These are phyloP conservation scores for Crenichthys baileyi DNA, from an alignment of 2,797 vertebrate species.

Conservation along the genomic window DNA sequence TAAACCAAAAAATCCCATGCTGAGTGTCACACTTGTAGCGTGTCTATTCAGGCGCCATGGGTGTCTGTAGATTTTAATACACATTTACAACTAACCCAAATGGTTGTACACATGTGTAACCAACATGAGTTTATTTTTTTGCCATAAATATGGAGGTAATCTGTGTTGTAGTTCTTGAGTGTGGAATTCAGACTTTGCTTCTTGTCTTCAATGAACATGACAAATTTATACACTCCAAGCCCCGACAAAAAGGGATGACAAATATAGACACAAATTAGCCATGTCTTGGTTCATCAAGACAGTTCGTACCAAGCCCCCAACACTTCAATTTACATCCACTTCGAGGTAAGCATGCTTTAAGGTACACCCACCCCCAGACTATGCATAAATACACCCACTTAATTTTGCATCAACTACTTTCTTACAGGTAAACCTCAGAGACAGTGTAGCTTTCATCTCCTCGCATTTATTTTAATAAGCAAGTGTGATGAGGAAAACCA, in stretches of 20 bases:
- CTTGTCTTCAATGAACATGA: not conserved
- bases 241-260: not conserved
- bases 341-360: not conserved
- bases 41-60: no score
- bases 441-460: not conserved
- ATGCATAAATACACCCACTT: not conserved
- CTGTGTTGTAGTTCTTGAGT: slow-evolving; percentile 13
- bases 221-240: not conserved
- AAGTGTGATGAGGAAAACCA: not conserved
- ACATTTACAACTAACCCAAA: not conserved
- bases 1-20: no score
- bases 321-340: not conserved
- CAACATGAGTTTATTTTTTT: not conserved
- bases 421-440: slow-evolving; percentile 7
- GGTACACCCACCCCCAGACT: not conserved
- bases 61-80: not conserved
- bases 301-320: not conserved
- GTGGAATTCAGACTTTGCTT: slow-evolving; percentile 15
- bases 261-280: not conserved
- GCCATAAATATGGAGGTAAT: not conserved
- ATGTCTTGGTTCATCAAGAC: not conserved
- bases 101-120: not conserved
- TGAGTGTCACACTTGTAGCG: no score
- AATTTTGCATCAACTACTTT: not conserved
- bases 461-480: slow-evolving; percentile 7